phyloP scores from a whole-genome alignment of 2,888 invertebrate genomes.

The Zeuzera pyrina region DNA sequence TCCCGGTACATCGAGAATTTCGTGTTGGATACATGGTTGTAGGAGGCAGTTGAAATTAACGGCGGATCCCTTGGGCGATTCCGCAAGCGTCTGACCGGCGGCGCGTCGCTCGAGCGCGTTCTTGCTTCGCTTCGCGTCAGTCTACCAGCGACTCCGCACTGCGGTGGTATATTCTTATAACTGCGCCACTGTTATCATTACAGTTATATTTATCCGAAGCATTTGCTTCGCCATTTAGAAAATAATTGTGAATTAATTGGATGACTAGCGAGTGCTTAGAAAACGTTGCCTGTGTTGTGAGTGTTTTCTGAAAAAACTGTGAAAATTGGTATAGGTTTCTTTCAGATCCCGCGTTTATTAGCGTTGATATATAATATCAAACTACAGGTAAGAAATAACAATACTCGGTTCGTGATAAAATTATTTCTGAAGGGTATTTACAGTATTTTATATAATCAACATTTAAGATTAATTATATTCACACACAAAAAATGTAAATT shows the following conservation, averaged over 20 bases:
- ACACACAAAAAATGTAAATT: no score
- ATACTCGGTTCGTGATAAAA: slow-evolving; percentile 3
- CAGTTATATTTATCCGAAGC: slow-evolving; percentile 19
- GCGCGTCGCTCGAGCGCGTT: slow-evolving; percentile 17
- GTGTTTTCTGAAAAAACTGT: slow-evolving; percentile 19
- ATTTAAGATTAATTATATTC: no score
- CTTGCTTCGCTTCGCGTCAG: slow-evolving; percentile 30
- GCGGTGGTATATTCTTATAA: slow-evolving; percentile 43
- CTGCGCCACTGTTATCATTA: slow-evolving; percentile 14
- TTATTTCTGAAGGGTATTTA: no score
- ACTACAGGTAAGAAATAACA: slow-evolving; percentile 50
- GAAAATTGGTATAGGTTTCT: slow-evolving; percentile 33
- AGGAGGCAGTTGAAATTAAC: slow-evolving; percentile 24
- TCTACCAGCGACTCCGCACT: slow-evolving; percentile 53
- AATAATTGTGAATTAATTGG: slow-evolving; percentile 1
- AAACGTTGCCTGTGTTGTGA: slow-evolving; percentile 9
- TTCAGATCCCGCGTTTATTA: slow-evolving; percentile 33
- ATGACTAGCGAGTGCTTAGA: slow-evolving; percentile 5
- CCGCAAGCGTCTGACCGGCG: slow-evolving; percentile 12
- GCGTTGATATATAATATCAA: slow-evolving; percentile 39
- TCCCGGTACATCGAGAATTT: no score
- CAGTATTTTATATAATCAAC: no score
- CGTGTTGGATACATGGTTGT: slow-evolving; percentile 5
- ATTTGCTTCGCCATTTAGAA: slow-evolving; percentile 17
- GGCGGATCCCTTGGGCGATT: slow-evolving; percentile 24